Base-by-base conservation (phyloP, 1,140 invertebrate genomes). In the Bombus cullumanus region DNA sequence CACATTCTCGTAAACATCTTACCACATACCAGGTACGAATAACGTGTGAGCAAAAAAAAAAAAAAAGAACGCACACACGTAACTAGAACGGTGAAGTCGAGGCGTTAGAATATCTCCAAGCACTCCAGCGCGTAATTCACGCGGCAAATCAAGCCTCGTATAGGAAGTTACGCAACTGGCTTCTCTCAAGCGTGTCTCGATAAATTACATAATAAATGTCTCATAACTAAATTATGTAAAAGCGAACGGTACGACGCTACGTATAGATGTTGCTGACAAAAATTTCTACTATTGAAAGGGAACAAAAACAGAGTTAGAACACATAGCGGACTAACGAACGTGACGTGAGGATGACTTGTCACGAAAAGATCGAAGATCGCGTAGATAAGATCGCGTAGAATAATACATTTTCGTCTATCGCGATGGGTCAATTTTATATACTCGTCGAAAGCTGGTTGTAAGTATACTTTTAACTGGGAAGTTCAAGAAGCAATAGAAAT, bases 121-220 rank as follows among this genome's bases (percentile, higher is more conserved):
- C 39, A 34, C 59, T 72, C n/a, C 13, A 13, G 59, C 25, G 39
- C 53, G 76, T 80, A 72, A 84, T 80, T 80, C 66, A 71, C 83
- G 76, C 66, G 39, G 83, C 68, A 69, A 83, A 78, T 78, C 82
- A 68, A 53, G 31, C 76, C 18, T 71, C 83, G 25, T 47, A n/a
- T 57, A 59, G 57, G 53, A 41, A 41, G 28, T 84, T 84, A 59
- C 68, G 66, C 31, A 84, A 84, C 10, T 13, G n/a, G n/a, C 31
- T 18, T 72, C n/a, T 84, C 31, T 43, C 66, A 47, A 53, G 76
- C 83, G 76, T 84, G 83, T 84, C 83, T 84, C 57, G 71, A 84
- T 62, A 84, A 80, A 84, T 84, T 80, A 80, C 68, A 72, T 84
- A 84, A 84, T 62, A 84, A 84, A 79, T 84, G 77, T 84, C 83